Percentiles rank a stretch among this genome's conserved stretches.
These are phyloP conservation scores for Beroe forskalii DNA, from an alignment of 37 sponge, comb jelly and placozoan species.

Conservation along the genomic window DNA sequence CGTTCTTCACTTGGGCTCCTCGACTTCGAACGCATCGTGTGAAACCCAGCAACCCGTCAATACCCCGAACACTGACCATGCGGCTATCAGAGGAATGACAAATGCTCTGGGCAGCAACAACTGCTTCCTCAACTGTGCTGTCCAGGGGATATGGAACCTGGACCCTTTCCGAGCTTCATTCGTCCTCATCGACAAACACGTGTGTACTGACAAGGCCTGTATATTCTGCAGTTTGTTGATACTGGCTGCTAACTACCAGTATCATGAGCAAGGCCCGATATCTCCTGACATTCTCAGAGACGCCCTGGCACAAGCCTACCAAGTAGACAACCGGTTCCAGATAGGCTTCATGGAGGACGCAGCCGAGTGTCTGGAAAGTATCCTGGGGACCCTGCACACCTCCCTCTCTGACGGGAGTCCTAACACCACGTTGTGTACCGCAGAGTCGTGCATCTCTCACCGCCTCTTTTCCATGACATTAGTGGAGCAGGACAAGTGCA, in stretches of 20 bases:
- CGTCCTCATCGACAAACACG: constrained; percentile 14
- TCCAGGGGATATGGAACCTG: constrained; percentile 51
- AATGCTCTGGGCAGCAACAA: constrained; percentile 24
- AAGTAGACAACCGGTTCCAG: constrained; percentile 35
- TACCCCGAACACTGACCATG: neutral
- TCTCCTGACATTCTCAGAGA: constrained; percentile 21
- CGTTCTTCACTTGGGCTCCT: neutral
- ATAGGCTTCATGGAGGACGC: constrained; percentile 64
- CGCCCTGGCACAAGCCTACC: constrained; percentile 44
- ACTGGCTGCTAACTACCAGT: constrained; percentile 45
- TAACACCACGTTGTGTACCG: neutral
- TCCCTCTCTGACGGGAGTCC: constrained; percentile 9
- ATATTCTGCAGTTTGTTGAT: constrained; percentile 40
- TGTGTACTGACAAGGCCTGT: constrained; percentile 31
- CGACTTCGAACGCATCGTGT: neutral
- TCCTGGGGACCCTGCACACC: constrained; percentile 13
- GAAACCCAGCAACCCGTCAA: neutral
- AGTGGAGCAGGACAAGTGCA: constrained; percentile 35
- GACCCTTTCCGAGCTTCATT: constrained; percentile 19
- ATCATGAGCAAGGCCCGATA: constrained; percentile 23
- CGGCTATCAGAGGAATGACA: constrained; percentile 36
- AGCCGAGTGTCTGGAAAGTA: constrained; percentile 48
- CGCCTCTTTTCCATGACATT: constrained; percentile 54
- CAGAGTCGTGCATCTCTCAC: constrained; percentile 23
- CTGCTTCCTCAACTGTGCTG: constrained; percentile 63